These are phyloP conservation scores for Vulpes vulpes DNA, from an alignment of 2,113 vertebrate species.

Conservation along the genomic window DNA sequence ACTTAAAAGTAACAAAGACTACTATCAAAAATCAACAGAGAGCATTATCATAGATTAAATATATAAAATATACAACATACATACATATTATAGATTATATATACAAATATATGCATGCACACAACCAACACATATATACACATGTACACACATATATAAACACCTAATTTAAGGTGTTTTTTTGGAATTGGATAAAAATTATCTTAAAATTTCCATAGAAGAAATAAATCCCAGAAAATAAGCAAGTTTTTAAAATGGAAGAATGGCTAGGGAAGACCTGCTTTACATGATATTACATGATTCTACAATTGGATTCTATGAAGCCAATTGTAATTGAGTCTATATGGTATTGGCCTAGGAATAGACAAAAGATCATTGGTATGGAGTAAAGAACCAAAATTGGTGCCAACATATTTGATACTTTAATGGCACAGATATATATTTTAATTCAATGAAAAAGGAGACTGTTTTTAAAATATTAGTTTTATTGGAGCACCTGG, in stretches of 20 bases:
- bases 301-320: background rate
- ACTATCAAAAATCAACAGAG: background rate
- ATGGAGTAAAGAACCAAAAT: constrained; percentile 4
- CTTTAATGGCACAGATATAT: background rate
- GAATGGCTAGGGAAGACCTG: background rate
- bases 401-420: constrained; percentile 8
- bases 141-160: background rate
- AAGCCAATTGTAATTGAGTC: background rate
- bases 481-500: background rate
- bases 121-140: background rate
- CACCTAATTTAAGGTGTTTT: background rate
- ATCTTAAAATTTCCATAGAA: constrained; percentile 5
- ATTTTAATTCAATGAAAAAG: constrained; percentile 16
- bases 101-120: background rate
- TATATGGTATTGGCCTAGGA: background rate
- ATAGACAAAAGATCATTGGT: background rate
- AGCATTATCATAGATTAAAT: background rate
- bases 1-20: background rate
- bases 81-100: background rate
- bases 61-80: background rate
- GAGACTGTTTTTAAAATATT: background rate
- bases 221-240: constrained; percentile 14
- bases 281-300: background rate
- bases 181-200: background rate
- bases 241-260: constrained; percentile 19